These are phyloP conservation scores for Metalampra italica DNA, from an alignment of 2,888 invertebrate species.

Conservation along the genomic window DNA sequence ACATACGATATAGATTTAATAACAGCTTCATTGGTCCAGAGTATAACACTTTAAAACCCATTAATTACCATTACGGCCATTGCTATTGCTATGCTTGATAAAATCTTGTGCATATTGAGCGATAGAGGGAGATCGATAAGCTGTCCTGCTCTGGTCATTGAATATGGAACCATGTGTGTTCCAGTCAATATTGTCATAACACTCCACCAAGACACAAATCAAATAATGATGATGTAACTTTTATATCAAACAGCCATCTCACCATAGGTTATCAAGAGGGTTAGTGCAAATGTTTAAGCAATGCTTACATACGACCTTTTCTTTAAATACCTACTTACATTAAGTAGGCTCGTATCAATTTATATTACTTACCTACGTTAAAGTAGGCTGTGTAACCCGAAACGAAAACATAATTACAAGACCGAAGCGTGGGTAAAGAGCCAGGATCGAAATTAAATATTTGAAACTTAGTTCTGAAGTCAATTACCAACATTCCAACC, in stretches of 20 bases:
- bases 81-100: no score
- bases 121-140: not conserved
- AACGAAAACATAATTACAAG: not conserved
- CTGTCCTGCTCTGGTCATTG: no score
- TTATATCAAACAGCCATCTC: constrained; percentile 21
- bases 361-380: no score
- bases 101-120: not conserved
- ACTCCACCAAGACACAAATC: constrained; percentile 1
- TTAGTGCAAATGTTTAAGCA: constrained; percentile 1
- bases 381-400: no score
- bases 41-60: no score
- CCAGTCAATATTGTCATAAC: constrained; percentile 7
- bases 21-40: no score
- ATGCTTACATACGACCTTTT: no score
- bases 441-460: constrained; percentile 4
- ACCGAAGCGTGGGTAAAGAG: not conserved
- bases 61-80: no score
- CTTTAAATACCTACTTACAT: no score
- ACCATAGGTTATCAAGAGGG: no score
- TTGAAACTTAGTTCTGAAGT: constrained; percentile 2
- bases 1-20: no score
- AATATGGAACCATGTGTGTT: not conserved
- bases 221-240: constrained; percentile 3
- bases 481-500: constrained; percentile 3
- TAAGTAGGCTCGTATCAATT: no score